phyloP scores from a whole-genome alignment of 2,888 invertebrate genomes.

The Sesia bembeciformis region DNA sequence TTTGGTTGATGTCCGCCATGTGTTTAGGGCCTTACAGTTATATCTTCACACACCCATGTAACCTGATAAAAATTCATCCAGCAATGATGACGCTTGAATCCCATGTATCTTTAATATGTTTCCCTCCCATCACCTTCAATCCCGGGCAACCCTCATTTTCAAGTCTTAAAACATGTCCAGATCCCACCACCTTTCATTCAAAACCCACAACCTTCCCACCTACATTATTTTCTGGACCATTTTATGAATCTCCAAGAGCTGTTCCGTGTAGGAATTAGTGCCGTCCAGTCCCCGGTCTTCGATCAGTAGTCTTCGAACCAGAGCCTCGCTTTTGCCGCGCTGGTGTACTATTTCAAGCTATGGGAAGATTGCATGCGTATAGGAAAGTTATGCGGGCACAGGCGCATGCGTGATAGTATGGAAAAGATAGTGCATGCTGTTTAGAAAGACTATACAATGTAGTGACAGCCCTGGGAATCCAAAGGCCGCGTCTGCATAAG shows the following conservation, averaged over 20 bases:
- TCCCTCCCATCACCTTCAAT: too few relatives aligned
- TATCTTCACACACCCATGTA: too few relatives aligned
- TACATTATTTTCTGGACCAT: constrained; percentile 80
- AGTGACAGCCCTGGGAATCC: too few relatives aligned
- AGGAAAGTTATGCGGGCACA: constrained; percentile 1
- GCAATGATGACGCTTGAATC: too few relatives aligned
- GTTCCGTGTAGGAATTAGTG: constrained; percentile 93
- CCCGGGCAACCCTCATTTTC: too few relatives aligned
- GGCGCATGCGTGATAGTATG: not conserved
- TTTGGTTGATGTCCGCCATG: too few relatives aligned
- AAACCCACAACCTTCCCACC: constrained; percentile 10
- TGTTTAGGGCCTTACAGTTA: too few relatives aligned
- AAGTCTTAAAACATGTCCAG: too few relatives aligned
- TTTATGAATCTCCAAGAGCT: constrained; percentile 96
- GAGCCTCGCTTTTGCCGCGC: constrained; percentile 74
- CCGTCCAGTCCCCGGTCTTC: constrained; percentile 91
- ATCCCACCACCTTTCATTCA: not conserved
- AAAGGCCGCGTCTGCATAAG: too few relatives aligned
- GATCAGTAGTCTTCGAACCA: constrained; percentile 90
- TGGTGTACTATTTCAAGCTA: constrained; percentile 45
- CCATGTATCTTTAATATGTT: too few relatives aligned
- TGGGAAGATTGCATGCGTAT: constrained; percentile 2
- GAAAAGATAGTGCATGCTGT: not conserved
- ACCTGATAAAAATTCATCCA: too few relatives aligned
- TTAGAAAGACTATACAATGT: too few relatives aligned